A percentile compares a stretch with the other conserved stretches of the same genome.
Evolutionary conservation across 2,797 vertebrate genomes (phyloP).

Genomic region (Catamblyrhynchus diadema): DNA sequence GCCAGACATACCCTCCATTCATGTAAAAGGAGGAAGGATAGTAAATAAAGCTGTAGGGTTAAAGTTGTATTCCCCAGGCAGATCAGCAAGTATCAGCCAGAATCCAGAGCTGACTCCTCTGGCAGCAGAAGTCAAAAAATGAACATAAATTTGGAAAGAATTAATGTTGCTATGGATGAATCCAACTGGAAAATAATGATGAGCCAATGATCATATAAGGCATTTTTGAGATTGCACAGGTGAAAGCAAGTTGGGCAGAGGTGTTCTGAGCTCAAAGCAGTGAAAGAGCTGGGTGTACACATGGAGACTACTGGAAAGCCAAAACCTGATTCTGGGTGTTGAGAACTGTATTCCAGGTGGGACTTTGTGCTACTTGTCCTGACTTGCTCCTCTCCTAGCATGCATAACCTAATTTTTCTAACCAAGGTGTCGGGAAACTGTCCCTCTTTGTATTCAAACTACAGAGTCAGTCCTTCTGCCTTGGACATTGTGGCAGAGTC

Average conservation of each 20-base stretch:
- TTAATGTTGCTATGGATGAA: background rate
- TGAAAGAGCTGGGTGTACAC: background rate
- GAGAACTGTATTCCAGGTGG: background rate
- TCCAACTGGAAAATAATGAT: background rate
- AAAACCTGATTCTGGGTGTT: background rate
- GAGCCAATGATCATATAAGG: background rate
- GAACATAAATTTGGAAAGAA: background rate
- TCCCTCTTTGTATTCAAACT: background rate
- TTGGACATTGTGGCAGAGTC: background rate
- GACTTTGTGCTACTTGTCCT: background rate
- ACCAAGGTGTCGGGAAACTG: background rate
- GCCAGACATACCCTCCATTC: fast-evolving
- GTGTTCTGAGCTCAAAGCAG: background rate
- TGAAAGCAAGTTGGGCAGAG: background rate
- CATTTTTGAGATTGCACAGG: background rate
- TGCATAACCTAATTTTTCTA: background rate
- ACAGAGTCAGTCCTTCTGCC: background rate
- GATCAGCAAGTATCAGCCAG: background rate
- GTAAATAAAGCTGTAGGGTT: background rate
- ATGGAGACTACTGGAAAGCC: background rate
- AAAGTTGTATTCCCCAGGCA: background rate
- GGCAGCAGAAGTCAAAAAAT: background rate
- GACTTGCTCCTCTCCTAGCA: background rate
- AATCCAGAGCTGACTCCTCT: background rate
- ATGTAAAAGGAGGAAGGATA: background rate